These are phyloP conservation scores for Ennomos erosarius DNA, from an alignment of 2,888 invertebrate genomes.

Conservation along the genomic window DNA sequence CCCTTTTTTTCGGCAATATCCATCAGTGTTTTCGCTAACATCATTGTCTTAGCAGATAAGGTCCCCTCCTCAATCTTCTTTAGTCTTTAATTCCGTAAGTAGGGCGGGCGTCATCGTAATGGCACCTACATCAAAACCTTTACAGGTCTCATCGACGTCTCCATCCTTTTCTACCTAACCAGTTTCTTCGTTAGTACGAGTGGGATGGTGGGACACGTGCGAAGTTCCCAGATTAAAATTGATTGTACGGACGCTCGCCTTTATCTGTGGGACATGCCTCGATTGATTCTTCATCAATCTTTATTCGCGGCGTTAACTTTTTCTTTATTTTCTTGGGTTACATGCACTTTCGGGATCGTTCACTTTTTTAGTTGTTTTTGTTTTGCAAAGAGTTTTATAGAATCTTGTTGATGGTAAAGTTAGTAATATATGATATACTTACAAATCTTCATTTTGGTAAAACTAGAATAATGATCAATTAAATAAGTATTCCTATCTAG, in stretches of 20 bases:
- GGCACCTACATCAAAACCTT: constrained; percentile 68
- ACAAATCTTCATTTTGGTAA: too few species aligned
- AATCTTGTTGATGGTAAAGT: not conserved
- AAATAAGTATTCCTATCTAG: too few species aligned
- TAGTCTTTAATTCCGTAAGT: constrained; percentile 83
- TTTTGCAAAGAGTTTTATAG: not conserved
- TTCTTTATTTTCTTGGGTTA: constrained; percentile 52
- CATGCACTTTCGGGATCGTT: constrained; percentile 32
- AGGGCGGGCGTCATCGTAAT: constrained; percentile 76
- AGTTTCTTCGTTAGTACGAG: constrained; percentile 37
- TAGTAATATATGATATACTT: too few species aligned
- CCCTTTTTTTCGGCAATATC: constrained; percentile 62
- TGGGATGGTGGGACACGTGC: constrained; percentile 59
- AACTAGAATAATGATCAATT: too few species aligned
- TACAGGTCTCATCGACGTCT: constrained; percentile 57
- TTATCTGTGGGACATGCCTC: constrained; percentile 74
- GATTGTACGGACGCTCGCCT: constrained; percentile 76
- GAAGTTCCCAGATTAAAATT: constrained; percentile 81
- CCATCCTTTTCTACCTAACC: constrained; percentile 51
- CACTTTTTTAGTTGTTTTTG: constrained; percentile 6
- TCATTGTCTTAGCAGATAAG: constrained; percentile 81
- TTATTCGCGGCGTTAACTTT: constrained; percentile 75
- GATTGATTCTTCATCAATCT: constrained; percentile 85
- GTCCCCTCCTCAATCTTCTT: constrained; percentile 79
- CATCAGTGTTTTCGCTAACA: constrained; percentile 77